Evolutionary conservation across 2,888 invertebrate genomes (phyloP).

Genomic region (Heteromurus nitidus): DNA sequence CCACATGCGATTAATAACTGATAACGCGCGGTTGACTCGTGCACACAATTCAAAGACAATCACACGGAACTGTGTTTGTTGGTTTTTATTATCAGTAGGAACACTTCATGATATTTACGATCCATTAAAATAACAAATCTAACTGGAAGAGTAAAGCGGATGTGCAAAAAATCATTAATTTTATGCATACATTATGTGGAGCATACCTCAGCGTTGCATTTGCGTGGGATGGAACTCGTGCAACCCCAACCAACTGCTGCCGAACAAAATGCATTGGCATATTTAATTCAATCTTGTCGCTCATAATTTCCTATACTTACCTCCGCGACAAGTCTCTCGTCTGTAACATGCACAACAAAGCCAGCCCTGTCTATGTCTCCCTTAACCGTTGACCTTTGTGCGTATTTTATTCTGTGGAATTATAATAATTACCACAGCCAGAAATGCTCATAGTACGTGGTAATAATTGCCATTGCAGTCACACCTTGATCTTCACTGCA

Average conservation of each 20-base stretch:
- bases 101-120: constrained; percentile 9
- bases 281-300: too few relatives aligned
- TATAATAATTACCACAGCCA: constrained; percentile 9
- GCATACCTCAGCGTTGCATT: not conserved
- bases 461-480: constrained; percentile 55
- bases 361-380: constrained; percentile 43
- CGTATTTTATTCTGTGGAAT: constrained; percentile 21
- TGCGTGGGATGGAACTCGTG: constrained; percentile 27
- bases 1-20: too few relatives aligned
- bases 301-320: too few relatives aligned
- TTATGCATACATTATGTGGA: not conserved
- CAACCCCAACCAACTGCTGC: too few relatives aligned
- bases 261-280: too few relatives aligned
- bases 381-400: constrained; percentile 54
- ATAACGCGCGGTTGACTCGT: too few relatives aligned
- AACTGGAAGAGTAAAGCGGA: constrained; percentile 25
- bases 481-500: constrained; percentile 66
- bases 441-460: not conserved
- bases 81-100: constrained; percentile 25
- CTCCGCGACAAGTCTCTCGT: too few relatives aligned
- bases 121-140: constrained; percentile 1
- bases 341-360: too few relatives aligned
- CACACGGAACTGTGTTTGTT: constrained; percentile 8
- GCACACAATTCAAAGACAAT: constrained; percentile 8
- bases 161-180: not conserved